Evolutionary conservation across 2,113 vertebrate species (phyloP).

Genomic region (Gadus chalcogrammus): DNA sequence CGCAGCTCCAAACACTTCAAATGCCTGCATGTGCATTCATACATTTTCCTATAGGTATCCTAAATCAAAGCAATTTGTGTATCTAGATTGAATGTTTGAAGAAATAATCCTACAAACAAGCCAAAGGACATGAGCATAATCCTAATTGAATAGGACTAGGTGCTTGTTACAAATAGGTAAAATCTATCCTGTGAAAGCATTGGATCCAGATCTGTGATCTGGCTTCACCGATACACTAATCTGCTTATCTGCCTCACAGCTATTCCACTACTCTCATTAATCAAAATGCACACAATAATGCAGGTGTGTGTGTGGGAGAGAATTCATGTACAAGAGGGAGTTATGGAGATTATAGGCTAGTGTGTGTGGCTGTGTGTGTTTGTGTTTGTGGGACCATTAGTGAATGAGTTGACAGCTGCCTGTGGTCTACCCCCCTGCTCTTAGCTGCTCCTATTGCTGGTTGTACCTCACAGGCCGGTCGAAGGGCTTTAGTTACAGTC

Average conservation of each 20-base stretch:
- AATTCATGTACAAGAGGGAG: not conserved
- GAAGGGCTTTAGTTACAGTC: constrained; percentile 11
- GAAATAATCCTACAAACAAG: not conserved
- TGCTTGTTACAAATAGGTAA: constrained; percentile 1
- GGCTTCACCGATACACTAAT: constrained; percentile 29
- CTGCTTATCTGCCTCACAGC: constrained; percentile 30
- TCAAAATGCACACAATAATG: constrained; percentile 23
- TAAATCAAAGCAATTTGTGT: too few species aligned
- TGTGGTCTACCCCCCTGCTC: not conserved
- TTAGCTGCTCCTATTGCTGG: constrained; percentile 15
- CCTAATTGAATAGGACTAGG: too few species aligned
- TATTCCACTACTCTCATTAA: constrained; percentile 34
- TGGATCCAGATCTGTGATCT: constrained; percentile 23
- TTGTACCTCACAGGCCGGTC: constrained; percentile 17
- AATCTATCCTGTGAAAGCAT: constrained; percentile 23
- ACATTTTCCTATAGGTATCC: too few species aligned
- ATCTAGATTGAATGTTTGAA: not conserved
- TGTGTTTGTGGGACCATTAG: constrained; percentile 42
- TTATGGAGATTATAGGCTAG: not conserved
- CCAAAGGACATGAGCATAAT: too few species aligned
- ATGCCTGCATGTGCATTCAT: too few species aligned
- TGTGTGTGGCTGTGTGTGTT: not conserved
- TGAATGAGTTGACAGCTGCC: constrained; percentile 64
- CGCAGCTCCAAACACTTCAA: too few species aligned
- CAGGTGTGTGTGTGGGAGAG: constrained; percentile 2